Percentiles rank a stretch among this genome's conserved stretches.
Conservation (phyloP, 1,140 invertebrate species). For the Nixonia krombeini region DNA sequence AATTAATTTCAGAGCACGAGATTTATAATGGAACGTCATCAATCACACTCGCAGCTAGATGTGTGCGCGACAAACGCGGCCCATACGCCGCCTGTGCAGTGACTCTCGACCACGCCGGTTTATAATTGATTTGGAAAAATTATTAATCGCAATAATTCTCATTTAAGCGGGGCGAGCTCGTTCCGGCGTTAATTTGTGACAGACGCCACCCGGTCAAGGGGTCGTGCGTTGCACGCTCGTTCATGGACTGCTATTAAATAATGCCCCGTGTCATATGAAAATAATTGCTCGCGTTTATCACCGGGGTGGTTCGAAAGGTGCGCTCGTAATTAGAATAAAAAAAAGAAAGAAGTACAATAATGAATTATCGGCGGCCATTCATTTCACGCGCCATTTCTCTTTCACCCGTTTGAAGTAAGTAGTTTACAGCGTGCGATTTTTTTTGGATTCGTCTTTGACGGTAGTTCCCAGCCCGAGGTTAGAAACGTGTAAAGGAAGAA, state of each 20-base stretch:
- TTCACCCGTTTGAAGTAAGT: conserved; percentile 28
- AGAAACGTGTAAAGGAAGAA: too few species aligned
- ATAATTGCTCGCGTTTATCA: conserved; percentile 16
- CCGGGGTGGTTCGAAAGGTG: conserved; percentile 2
- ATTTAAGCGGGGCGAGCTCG: conserved; percentile 34
- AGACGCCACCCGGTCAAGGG: conserved; percentile 15
- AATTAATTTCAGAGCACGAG: conserved; percentile 63
- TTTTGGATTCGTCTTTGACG: not conserved
- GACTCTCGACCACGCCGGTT: conserved; percentile 27
- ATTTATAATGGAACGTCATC: conserved; percentile 66
- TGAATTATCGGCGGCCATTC: conserved; percentile 15
- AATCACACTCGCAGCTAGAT: conserved; percentile 59
- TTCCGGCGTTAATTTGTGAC: conserved; percentile 31
- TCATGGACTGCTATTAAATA: conserved; percentile 20
- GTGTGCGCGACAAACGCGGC: conserved; percentile 16
- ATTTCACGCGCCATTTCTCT: conserved; percentile 6
- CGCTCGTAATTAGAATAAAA: conserved; percentile 5
- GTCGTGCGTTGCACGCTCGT: conserved; percentile 18
- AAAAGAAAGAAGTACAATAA: too few species aligned
- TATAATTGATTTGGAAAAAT: conserved; percentile 67
- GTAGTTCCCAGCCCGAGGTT: too few species aligned
- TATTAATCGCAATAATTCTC: conserved; percentile 63
- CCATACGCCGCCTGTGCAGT: conserved; percentile 13
- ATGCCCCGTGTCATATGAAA: conserved; percentile 23
- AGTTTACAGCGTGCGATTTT: conserved; percentile 6